Conservation (phyloP, 2,797 vertebrate genomes). For the Microctenopoma stevenorrisi region DNA sequence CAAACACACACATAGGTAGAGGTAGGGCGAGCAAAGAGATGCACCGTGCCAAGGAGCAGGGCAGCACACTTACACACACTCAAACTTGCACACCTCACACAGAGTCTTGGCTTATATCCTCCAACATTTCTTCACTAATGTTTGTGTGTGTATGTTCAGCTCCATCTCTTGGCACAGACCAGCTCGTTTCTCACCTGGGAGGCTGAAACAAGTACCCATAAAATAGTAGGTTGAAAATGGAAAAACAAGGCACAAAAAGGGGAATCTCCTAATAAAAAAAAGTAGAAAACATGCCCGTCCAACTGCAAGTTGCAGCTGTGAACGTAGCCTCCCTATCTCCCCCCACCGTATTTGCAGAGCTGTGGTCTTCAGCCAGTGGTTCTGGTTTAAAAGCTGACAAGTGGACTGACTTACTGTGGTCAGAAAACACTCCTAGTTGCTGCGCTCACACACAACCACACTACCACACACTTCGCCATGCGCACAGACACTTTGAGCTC, state of each 20-base stretch:
- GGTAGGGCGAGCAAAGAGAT: conserved; percentile 23
- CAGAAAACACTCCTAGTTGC: conserved; percentile 47
- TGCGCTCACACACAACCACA: conserved; percentile 14
- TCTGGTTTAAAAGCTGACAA: conserved; percentile 72
- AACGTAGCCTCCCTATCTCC: conserved; percentile 24
- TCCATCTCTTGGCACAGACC: conserved; percentile 44
- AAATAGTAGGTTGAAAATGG: conserved; percentile 58
- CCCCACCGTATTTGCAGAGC: conserved; percentile 36
- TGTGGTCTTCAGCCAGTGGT: conserved; percentile 54
- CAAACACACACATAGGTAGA: conserved; percentile 34
- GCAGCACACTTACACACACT: conserved; percentile 19
- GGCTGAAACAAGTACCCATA: conserved; percentile 51
- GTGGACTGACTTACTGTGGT: conserved; percentile 71
- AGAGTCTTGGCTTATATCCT: conserved; percentile 49
- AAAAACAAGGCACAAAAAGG: conserved; percentile 58
- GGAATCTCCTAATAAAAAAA: conserved; percentile 39
- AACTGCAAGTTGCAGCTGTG: conserved; percentile 49
- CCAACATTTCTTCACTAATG: conserved; percentile 32
- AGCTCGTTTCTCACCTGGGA: conserved; percentile 47
- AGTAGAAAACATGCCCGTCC: conserved; percentile 7
- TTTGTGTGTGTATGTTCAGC: conserved; percentile 1
- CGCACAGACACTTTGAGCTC: conserved; percentile 22
- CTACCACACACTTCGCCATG: conserved; percentile 34
- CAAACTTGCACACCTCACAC: conserved; percentile 41
- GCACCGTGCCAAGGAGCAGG: conserved; percentile 39